Conservation (phyloP, 2,113 vertebrate species). For the Dasyornis broadbenti region DNA sequence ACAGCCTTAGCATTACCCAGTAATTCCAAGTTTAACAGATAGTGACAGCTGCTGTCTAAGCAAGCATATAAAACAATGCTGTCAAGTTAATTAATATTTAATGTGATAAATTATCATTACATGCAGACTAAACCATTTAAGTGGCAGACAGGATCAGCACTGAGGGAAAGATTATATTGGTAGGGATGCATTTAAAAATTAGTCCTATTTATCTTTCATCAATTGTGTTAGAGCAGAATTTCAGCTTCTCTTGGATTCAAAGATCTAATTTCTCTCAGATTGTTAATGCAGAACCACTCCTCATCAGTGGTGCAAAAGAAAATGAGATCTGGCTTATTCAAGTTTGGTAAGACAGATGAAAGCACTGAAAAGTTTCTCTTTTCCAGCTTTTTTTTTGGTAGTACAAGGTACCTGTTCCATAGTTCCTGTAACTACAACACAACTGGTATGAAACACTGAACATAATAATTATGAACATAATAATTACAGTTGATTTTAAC, state of each 20-base stretch:
- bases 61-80: constrained; percentile 39
- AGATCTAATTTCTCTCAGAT: neutral
- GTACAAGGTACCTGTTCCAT: neutral
- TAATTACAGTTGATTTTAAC: neutral
- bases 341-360: neutral
- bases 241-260: neutral
- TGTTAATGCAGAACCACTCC: neutral
- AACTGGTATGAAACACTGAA: neutral
- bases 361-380: neutral
- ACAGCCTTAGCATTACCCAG: neutral
- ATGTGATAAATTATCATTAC: constrained; percentile 12
- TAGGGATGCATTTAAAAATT: neutral
- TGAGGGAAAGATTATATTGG: neutral
- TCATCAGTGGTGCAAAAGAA: neutral
- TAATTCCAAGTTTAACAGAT: constrained; percentile 9
- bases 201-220: neutral
- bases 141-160: neutral
- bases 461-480: neutral
- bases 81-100: constrained; percentile 45
- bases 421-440: neutral
- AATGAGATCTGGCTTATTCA: neutral
- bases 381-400: neutral
- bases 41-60: constrained; percentile 36
- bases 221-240: neutral
- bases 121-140: neutral